phyloP scores from a whole-genome alignment of 2,888 invertebrate species.

The Cistogaster globosa region DNA sequence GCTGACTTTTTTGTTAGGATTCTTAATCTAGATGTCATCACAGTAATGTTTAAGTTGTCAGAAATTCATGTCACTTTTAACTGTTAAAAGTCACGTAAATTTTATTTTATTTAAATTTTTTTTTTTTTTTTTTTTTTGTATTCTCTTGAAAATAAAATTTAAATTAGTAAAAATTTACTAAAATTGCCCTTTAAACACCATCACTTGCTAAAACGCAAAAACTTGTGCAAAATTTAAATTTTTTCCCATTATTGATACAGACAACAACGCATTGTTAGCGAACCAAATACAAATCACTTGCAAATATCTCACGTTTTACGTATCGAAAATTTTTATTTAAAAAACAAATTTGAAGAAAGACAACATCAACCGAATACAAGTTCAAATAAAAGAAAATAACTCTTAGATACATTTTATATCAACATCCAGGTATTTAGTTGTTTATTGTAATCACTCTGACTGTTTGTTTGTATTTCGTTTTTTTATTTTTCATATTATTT shows the following conservation, averaged over 20 bases:
- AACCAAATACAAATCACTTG: constrained; percentile 39
- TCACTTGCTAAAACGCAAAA: neutral
- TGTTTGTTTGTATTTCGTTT: constrained; percentile 7
- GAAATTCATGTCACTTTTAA: too few species aligned
- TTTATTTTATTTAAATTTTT: too few species aligned
- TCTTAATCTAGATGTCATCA: too few species aligned
- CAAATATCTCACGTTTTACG: constrained; percentile 55
- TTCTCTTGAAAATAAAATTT: neutral
- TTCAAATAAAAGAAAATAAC: neutral
- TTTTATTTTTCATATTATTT: too few species aligned
- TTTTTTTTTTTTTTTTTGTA: neutral
- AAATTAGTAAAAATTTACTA: neutral
- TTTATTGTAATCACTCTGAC: constrained; percentile 20
- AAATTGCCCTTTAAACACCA: constrained; percentile 11
- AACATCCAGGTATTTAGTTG: constrained; percentile 48
- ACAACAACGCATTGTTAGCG: constrained; percentile 32
- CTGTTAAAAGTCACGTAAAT: too few species aligned
- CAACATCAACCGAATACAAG: neutral
- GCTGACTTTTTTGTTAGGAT: too few species aligned
- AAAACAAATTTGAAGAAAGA: constrained; percentile 16
- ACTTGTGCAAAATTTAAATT: neutral
- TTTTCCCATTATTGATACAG: neutral
- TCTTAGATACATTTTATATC: constrained; percentile 38
- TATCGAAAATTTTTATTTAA: neutral
- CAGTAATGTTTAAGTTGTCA: too few species aligned